A percentile compares a stretch with the other conserved stretches of the same genome.
Conservation (phyloP, 2,113 vertebrate species). For the Triplophysa rosa region DNA sequence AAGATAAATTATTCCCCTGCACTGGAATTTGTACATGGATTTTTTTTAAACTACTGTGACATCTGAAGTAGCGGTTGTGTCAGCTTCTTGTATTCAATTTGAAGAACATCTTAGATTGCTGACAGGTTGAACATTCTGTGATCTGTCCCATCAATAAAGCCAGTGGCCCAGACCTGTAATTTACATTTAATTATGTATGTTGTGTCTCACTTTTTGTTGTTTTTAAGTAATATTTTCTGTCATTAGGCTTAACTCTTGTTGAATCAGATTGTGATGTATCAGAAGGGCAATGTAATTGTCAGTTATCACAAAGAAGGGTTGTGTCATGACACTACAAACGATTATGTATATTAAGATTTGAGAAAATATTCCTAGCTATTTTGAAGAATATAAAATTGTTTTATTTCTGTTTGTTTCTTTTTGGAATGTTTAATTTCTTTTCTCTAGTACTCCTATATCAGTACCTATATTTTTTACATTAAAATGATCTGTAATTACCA, state of each 20-base stretch:
- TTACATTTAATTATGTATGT: slow-evolving; percentile 9
- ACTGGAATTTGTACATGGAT: not conserved
- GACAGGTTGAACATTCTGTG: not conserved
- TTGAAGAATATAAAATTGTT: no score
- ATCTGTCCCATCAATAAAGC: not conserved
- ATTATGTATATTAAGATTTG: no score
- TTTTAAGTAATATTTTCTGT: slow-evolving; percentile 12
- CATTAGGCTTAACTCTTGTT: slow-evolving; percentile 11
- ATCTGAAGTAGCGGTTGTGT: slow-evolving; percentile 22
- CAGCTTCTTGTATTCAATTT: not conserved
- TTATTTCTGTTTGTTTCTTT: no score
- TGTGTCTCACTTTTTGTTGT: not conserved
- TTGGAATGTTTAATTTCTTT: no score
- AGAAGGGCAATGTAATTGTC: not conserved
- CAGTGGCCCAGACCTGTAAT: slow-evolving; percentile 15
- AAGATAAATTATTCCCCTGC: not conserved
- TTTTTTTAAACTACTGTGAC: not conserved
- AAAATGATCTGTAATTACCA: no score
- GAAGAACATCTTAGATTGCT: not conserved
- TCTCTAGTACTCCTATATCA: no score
- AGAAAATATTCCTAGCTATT: not conserved
- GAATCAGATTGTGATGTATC: not conserved
- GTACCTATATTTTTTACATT: no score
- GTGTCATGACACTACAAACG: no score
- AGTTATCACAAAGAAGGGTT: not conserved